Conservation (phyloP, 2,797 vertebrate genomes). For the Amblyraja radiata region DNA sequence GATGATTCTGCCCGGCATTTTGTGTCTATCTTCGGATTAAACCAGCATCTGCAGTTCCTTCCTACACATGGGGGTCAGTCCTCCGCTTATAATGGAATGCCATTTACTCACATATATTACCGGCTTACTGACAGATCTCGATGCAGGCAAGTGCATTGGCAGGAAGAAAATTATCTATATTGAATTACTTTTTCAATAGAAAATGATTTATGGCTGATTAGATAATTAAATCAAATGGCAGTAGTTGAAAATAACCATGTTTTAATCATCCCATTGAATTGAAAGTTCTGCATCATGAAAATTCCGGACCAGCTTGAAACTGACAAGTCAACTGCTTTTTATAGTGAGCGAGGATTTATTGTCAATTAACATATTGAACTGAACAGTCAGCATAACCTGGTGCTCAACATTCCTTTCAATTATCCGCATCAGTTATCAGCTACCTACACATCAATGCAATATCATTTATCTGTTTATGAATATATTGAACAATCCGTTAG, state of each 20-base stretch:
- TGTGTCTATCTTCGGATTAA: no score
- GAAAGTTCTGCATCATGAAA: conserved; percentile 76
- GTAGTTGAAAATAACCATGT: conserved; percentile 73
- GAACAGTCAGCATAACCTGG: conserved; percentile 67
- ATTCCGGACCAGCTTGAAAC: conserved; percentile 75
- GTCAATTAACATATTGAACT: conserved; percentile 75
- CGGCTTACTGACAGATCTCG: conserved; percentile 27
- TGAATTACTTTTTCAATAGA: conserved; percentile 69
- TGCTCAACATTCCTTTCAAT: conserved; percentile 60
- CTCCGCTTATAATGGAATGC: conserved; percentile 33
- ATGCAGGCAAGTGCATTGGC: conserved; percentile 37
- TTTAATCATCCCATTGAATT: conserved; percentile 76
- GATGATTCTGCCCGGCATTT: no score
- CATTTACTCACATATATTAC: conserved; percentile 35
- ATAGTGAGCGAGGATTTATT: conserved; percentile 69
- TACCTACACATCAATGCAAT: conserved; percentile 55
- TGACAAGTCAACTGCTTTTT: conserved; percentile 68
- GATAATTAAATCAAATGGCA: conserved; percentile 77
- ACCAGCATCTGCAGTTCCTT: no score
- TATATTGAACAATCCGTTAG: conserved; percentile 62
- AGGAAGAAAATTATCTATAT: conserved; percentile 59
- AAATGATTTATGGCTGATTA: conserved; percentile 74
- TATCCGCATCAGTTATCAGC: conserved; percentile 60
- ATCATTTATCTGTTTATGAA: conserved; percentile 56
- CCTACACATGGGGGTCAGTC: no score